A percentile compares a stretch with the other conserved stretches of the same genome.
Conservation (phyloP, 2,888 invertebrate genomes). For the Argynnis bischoffii region DNA sequence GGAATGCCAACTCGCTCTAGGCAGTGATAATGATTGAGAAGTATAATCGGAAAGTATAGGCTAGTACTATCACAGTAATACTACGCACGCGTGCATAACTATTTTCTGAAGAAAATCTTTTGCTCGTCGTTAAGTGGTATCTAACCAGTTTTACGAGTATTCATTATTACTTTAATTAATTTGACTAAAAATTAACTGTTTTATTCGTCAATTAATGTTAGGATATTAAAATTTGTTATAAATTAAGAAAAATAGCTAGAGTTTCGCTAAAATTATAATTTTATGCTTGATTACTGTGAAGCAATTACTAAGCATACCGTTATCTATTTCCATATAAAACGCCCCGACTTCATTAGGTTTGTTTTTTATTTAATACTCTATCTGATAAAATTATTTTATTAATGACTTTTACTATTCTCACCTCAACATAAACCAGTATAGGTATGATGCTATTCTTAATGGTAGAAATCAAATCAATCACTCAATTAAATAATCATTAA, state of each 20-base stretch:
- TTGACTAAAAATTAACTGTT: neutral
- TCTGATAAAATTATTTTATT: no score
- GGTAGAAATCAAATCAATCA: no score
- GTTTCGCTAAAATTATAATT: neutral
- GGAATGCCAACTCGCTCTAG: constrained; percentile 43
- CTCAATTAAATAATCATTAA: no score
- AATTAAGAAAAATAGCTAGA: constrained; percentile 1
- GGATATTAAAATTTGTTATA: neutral
- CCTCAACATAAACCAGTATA: no score
- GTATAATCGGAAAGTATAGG: constrained; percentile 26
- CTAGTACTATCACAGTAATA: constrained; percentile 26
- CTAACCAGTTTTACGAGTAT: constrained; percentile 12
- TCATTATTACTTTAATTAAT: neutral
- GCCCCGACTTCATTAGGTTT: neutral
- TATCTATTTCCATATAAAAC: constrained; percentile 5
- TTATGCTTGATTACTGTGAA: neutral
- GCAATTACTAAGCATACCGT: neutral
- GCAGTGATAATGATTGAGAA: constrained; percentile 42
- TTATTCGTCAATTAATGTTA: neutral
- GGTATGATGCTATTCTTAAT: no score
- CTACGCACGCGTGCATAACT: constrained; percentile 27
- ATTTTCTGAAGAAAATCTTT: constrained; percentile 30
- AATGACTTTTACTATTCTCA: no score
- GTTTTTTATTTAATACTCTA: no score
- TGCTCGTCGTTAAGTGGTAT: constrained; percentile 16